Percentiles rank a stretch among this genome's conserved stretches.
Evolutionary conservation across 2,113 vertebrate species (phyloP).

Genomic region (Chascanopsetta lugubris): DNA sequence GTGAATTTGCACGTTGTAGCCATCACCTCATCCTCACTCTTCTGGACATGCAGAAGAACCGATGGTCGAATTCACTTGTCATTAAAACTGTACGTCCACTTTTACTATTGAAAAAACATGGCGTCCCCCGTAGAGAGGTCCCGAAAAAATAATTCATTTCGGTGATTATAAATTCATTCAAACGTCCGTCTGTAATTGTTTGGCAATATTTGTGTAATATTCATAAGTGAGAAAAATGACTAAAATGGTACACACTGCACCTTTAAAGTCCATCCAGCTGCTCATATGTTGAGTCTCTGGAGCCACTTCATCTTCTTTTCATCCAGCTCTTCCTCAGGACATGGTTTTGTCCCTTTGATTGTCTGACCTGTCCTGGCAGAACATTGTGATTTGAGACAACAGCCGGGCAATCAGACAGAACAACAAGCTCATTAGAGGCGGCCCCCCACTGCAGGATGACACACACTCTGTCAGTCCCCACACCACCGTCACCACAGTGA

Average conservation of each 20-base stretch:
- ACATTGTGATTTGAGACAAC: slow-evolving; percentile 52
- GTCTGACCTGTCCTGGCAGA: slow-evolving; percentile 42
- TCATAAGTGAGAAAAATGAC: no score
- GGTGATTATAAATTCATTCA: no score
- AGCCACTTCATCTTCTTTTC: neutral
- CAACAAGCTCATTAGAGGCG: slow-evolving; percentile 79
- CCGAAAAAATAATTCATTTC: no score
- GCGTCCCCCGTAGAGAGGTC: no score
- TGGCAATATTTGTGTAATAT: no score
- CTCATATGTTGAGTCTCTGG: neutral
- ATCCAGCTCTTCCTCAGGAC: slow-evolving; percentile 4
- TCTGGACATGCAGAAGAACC: no score
- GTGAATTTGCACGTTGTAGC: no score
- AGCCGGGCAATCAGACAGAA: slow-evolving; percentile 60
- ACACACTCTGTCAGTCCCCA: slow-evolving; percentile 61
- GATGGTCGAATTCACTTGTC: no score
- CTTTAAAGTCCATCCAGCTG: neutral
- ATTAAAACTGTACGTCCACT: no score
- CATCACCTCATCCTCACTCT: no score
- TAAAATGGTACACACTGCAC: neutral
- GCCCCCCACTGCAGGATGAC: slow-evolving; percentile 46
- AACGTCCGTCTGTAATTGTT: no score
- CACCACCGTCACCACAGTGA: slow-evolving; percentile 75
- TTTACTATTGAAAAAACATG: no score
- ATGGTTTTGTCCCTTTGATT: slow-evolving; percentile 17